A percentile compares a stretch with the other conserved stretches of the same genome.
phyloP scores from a whole-genome alignment of 2,797 vertebrate genomes.

The Manis pentadactyla region DNA sequence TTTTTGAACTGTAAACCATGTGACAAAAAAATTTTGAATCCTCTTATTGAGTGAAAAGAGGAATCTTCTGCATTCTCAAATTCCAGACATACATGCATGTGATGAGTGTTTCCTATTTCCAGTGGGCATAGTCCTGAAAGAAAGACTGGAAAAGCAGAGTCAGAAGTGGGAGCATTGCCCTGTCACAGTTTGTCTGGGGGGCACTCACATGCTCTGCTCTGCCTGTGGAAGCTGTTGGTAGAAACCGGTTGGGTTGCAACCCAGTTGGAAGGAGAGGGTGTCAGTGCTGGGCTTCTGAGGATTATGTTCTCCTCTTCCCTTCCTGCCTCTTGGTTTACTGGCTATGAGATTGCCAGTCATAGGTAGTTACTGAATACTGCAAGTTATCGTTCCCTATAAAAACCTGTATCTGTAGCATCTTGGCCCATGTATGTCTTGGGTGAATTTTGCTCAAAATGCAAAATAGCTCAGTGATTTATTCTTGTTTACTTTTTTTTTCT shows the following conservation, averaged over 20 bases:
- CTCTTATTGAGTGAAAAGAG: not conserved
- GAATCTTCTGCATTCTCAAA: not conserved
- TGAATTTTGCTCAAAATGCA: not conserved
- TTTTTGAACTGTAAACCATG: not conserved
- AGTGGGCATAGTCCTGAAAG: not conserved
- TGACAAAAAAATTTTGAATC: not conserved
- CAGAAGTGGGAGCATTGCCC: not conserved
- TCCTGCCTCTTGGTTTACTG: not conserved
- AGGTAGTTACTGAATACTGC: not conserved
- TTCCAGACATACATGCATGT: not conserved
- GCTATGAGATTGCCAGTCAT: not conserved
- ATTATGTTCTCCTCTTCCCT: not conserved
- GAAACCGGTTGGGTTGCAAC: not conserved
- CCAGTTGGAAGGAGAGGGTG: not conserved
- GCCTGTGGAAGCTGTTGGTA: not conserved
- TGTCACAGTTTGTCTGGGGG: not conserved
- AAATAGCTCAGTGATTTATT: constrained; percentile 21
- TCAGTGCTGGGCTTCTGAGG: not conserved
- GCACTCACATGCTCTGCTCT: not conserved
- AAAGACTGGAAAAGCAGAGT: not conserved
- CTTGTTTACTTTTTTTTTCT: not conserved
- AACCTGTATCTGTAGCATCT: not conserved
- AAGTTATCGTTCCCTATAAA: not conserved
- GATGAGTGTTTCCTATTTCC: not conserved
- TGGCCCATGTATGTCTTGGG: constrained; percentile 24